Evolutionary conservation across 2,888 invertebrate species (phyloP).

Genomic region (Cataglyphis cursor): DNA sequence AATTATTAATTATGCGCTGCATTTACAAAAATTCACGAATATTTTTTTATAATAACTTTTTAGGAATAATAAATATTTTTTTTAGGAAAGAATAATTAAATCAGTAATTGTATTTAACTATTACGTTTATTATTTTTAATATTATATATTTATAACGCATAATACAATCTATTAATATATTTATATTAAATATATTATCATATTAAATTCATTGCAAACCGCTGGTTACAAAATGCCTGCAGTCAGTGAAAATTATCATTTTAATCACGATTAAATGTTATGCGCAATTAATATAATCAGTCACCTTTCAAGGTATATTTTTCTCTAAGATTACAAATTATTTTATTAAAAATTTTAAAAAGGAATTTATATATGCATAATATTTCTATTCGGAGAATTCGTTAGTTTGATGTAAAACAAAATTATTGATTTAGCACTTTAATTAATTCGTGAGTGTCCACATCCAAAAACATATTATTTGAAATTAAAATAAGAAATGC

Average conservation of each 20-base stretch:
- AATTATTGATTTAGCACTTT: conserved; percentile 13
- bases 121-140: not conserved
- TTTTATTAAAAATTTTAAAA: not conserved
- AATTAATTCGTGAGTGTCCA: conserved; percentile 16
- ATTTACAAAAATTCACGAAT: not conserved
- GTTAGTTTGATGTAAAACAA: not conserved
- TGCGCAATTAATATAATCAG: conserved; percentile 3
- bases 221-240: conserved; percentile 18
- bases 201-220: conserved; percentile 20
- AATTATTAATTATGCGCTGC: not conserved
- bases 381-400: not conserved
- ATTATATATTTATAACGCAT: conserved; percentile 2
- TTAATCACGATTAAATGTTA: conserved; percentile 35
- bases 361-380: not conserved
- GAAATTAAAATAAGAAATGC: conserved; percentile 14
- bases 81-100: not conserved
- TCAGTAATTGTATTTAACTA: not conserved
- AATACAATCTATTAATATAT: conserved; percentile 17
- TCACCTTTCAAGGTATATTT: conserved; percentile 7
- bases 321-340: conserved; percentile 16
- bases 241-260: conserved; percentile 35
- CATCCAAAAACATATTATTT: conserved; percentile 1
- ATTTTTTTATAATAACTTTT: not conserved
- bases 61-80: not conserved
- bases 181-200: conserved; percentile 36